Base-by-base conservation (phyloP, 2,888 invertebrate species). In the Didymodactylos carnosus region DNA sequence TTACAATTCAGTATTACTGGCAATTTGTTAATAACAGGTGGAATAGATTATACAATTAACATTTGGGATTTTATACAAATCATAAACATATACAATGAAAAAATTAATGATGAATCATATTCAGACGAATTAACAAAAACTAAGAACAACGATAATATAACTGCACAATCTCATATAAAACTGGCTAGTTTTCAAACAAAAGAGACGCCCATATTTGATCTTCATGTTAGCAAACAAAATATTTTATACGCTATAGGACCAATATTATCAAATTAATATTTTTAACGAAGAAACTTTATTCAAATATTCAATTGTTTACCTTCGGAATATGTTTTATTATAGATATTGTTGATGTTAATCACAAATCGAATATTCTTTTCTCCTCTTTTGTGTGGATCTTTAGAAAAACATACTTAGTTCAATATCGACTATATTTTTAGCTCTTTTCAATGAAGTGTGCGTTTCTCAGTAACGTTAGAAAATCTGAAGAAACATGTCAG, bases 1-100 rank as follows among this genome's bases (percentile, higher is more conserved):
- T 25, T 74, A 25, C 71, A 74, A 43, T 74, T 74, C 39, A 74
- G 71, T 69, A 3, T 62, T 10, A 62, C 62, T 19, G 62, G 62
- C 7, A 62, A 29, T 19, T 62, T 62, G 35, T 35, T 62, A 35
- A 11, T 62, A 16, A 35, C 35, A 35, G 4, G 35, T 3, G 35
- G 62, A 35, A 62, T 62, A n/a, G 62, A 62, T 35, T 29, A 16
- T 35, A 62, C 35, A 19, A 62, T 62, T 10, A 35, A 29, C 8
- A n/a, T 62, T n/a, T 62, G 62, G 62, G 35, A 62, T 35, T 62
- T 29, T 35, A 35, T 62, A 35, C 29, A 35, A 35, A 62, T 62
- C 19, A 62, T 35, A 62, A 62, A 62, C 19, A 19, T 62, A 3
- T 62, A 62, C n/a, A 35, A 62, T 35, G 62, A 62, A 35, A 62